Conservation (phyloP, 2,113 vertebrate species). For the Okapia johnstoni region DNA sequence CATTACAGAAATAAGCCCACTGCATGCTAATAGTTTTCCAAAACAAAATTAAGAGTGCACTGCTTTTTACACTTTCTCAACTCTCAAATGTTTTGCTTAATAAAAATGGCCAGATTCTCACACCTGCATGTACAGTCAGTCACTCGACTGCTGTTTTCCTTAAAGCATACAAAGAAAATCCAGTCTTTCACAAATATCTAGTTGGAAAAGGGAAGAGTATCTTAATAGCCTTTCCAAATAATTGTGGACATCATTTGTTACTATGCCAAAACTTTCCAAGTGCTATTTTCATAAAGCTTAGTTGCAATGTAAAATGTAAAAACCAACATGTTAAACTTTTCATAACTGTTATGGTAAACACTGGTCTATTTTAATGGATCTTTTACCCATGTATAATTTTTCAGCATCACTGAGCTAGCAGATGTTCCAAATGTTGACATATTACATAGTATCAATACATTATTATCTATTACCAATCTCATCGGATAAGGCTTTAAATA, state of each 20-base stretch:
- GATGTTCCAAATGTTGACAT: slow-evolving; percentile 14
- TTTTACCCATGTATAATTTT: background rate
- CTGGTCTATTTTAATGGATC: background rate
- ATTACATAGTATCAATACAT: background rate
- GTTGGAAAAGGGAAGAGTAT: background rate
- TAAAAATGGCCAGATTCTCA: background rate
- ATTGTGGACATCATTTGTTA: background rate
- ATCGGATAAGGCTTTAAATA: background rate
- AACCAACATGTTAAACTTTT: background rate
- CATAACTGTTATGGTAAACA: background rate
- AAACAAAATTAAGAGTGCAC: background rate
- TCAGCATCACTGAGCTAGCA: background rate
- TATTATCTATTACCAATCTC: background rate
- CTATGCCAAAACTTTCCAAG: background rate
- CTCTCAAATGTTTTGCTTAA: background rate
- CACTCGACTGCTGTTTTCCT: background rate
- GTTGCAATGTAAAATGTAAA: background rate
- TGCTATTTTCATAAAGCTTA: slow-evolving; percentile 1
- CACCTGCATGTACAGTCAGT: background rate
- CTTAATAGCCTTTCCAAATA: background rate
- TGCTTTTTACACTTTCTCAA: background rate
- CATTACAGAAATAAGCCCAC: background rate
- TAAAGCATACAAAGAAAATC: background rate
- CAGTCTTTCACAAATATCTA: background rate
- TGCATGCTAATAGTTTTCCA: background rate